These are phyloP conservation scores for Cyanistes caeruleus DNA, from an alignment of 2,113 vertebrate genomes.

Conservation along the genomic window DNA sequence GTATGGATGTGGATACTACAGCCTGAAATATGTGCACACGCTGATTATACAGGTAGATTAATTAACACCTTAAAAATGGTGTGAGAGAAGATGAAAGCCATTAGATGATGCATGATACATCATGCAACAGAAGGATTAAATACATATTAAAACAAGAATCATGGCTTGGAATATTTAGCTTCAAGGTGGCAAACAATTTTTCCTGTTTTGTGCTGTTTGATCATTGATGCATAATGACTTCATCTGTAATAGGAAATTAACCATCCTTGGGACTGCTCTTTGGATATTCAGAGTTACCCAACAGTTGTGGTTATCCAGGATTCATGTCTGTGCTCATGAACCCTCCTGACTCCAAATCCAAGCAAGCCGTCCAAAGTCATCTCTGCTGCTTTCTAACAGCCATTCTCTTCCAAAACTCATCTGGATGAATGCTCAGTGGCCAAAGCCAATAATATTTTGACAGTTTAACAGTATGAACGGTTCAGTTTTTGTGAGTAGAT, in stretches of 20 bases:
- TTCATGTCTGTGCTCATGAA: background rate
- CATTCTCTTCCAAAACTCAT: background rate
- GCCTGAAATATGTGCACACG: background rate
- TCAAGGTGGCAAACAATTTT: background rate
- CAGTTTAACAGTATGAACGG: background rate
- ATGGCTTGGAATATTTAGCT: background rate
- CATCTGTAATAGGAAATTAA: background rate
- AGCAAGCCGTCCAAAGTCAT: background rate
- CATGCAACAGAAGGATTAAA: background rate
- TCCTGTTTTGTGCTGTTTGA: background rate
- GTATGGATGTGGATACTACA: no score
- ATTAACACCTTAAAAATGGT: background rate
- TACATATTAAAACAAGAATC: background rate
- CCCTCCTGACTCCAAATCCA: background rate
- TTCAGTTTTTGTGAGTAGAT: background rate
- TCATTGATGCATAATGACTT: background rate
- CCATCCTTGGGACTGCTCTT: background rate
- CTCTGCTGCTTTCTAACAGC: background rate
- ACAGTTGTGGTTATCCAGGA: background rate
- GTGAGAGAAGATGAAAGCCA: background rate
- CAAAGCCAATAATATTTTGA: background rate
- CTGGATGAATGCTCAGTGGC: background rate
- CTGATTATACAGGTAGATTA: background rate
- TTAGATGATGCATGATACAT: background rate
- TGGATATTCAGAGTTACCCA: background rate